Evolutionary conservation across 2,113 vertebrate species (phyloP), one percentile per base, ranked within the genome.

Genomic region (Crocuta crocuta): DNA sequence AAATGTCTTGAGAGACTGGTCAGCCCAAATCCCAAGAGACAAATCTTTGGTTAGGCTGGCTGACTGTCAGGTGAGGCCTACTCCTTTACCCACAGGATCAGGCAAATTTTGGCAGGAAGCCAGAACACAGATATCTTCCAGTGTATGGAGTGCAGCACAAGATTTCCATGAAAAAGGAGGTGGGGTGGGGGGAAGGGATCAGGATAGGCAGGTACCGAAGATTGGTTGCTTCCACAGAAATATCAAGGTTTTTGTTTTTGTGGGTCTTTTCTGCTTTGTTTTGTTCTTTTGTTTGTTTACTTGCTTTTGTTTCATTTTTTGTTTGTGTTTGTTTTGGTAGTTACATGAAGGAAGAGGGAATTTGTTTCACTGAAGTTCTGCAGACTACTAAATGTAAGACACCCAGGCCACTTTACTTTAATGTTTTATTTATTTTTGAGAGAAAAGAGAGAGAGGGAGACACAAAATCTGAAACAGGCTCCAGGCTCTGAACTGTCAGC

Each of bases 121-220:
- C 43, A 61, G 16, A 13, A 5, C 3, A 17, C 15, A 89, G 7
- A 23, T 3, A 28, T 63, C 5, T 26, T 50, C 21, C 10, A 16
- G 33, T n/a, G 45, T 5, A 1, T 24, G 10, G 0, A 10, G 4
- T 50, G 7, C 4, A 23, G 9, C 70, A 24, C 11, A n/a, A 78
- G 5, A 85, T 4, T 53, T 48, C 12, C 26, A 48, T 21, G 16
- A 53, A 23, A 68, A 70, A n/a, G 4, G 16, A 1, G 6, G 4
- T 23, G 21, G 39, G 10, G 35, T 10, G 4, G 13, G 33, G 3
- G 0, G 43, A 9, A 61, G 21, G 10, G 48, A 5, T 3, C 35
- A 28, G 5, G 10, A 13, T 16, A 15, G 28, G 10, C 33, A 61
- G 7, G 3, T 26, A 45, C 11, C 21, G 7, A 65, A 76, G 11